Evolutionary conservation across 2,113 vertebrate genomes (phyloP).

Genomic region (Synodontis membranacea): DNA sequence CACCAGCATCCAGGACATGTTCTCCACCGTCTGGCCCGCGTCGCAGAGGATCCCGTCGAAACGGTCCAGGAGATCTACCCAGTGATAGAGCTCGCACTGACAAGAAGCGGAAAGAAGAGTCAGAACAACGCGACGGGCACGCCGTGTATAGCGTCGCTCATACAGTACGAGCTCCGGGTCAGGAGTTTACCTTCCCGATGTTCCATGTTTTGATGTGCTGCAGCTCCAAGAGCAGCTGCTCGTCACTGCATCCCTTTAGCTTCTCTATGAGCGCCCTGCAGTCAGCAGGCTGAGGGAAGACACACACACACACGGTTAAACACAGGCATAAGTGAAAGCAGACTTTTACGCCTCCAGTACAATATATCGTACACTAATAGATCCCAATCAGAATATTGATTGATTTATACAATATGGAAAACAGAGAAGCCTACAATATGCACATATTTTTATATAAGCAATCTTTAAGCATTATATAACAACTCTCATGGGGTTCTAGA

Average conservation of each 20-base stretch:
- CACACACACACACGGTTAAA: not conserved
- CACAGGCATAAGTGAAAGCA: not conserved
- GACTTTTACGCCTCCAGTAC: not conserved
- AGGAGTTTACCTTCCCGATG: constrained; percentile 84
- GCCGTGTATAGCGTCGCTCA: not conserved
- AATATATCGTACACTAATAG: not conserved
- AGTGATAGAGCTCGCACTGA: constrained; percentile 95
- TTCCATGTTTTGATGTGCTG: constrained; percentile 98
- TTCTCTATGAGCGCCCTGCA: constrained; percentile 95
- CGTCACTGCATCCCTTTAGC: constrained; percentile 89
- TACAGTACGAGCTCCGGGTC: not conserved
- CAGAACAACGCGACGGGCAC: not conserved
- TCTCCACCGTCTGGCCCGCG: constrained; percentile 92
- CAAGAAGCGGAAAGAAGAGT: constrained; percentile 7
- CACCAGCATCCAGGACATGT: constrained; percentile 93
- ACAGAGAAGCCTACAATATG: not conserved
- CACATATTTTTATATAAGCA: not conserved
- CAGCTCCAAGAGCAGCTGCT: constrained; percentile 88
- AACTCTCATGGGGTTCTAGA: not conserved
- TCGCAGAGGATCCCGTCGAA: constrained; percentile 94
- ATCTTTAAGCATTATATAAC: not conserved
- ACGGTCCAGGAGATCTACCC: constrained; percentile 94
- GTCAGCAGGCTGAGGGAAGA: constrained; percentile 81
- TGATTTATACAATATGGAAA: not conserved
- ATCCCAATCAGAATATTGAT: not conserved